Conservation (phyloP, 1,140 invertebrate species). For the Apis mellifera region DNA sequence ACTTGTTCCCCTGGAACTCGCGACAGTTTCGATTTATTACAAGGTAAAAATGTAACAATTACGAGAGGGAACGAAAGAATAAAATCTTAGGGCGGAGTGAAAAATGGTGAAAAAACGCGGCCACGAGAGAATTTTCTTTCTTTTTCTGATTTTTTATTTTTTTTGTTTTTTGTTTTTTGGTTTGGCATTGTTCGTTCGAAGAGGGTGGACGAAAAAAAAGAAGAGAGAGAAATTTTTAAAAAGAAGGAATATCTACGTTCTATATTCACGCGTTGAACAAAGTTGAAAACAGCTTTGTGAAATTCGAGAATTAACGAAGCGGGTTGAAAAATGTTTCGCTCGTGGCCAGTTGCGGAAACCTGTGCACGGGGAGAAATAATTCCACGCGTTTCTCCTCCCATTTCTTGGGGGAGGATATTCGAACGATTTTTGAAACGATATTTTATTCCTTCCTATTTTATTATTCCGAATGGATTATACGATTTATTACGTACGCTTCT, state of each 20-base stretch:
- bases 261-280: neutral
- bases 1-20: neutral
- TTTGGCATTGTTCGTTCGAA: neutral
- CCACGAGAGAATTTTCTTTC: neutral
- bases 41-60: slow-evolving; percentile 31
- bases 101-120: slow-evolving; percentile 6
- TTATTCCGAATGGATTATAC: too few relatives aligned
- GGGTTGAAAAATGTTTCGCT: slow-evolving; percentile 21
- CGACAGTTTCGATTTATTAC: slow-evolving; percentile 30
- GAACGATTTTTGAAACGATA: too few relatives aligned
- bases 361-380: neutral
- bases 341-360: neutral
- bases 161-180: too few relatives aligned
- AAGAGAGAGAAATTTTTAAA: neutral
- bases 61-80: neutral
- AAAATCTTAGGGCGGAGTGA: neutral
- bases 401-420: neutral
- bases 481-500: too few relatives aligned
- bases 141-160: neutral
- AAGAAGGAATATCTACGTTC: neutral
- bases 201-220: neutral
- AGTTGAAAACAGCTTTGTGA: slow-evolving; percentile 32
- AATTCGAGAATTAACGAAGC: slow-evolving; percentile 47
- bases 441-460: too few relatives aligned
- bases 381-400: neutral